Base-by-base conservation (phyloP, 2,797 vertebrate genomes). In the Poeciliopsis infans region DNA sequence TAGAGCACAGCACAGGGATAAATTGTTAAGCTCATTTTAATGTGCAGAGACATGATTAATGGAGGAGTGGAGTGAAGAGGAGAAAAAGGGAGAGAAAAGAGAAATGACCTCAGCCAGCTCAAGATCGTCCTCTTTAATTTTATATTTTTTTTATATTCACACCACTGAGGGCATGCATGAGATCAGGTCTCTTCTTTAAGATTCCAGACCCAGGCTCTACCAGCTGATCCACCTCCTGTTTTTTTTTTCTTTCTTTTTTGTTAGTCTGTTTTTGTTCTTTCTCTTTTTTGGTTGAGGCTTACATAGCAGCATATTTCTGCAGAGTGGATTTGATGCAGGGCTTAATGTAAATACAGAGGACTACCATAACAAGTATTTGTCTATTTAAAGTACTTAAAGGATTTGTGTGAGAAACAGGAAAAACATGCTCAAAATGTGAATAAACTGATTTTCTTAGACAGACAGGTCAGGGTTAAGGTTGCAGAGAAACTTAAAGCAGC, bases 31-130 rank as follows among this genome's bases (percentile, higher is more conserved):
- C 83, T 93, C 73, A 90, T 93, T 90, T 93, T 88, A 84, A 87
- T 88, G 83, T 85, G 86, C 86, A 75, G 78, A 79, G 85, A 84
- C 49, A 79, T 93, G 94, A 94, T 93, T 94, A 93, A 94, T 93
- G 83, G 78, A 66, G 45, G 66, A 57, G 36, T 77, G 77, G 57
- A 76, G 5, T 75, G 45, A 70, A 57, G 31, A 77, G 77, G 57
- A 76, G 5, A 77, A 41, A 68, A 68, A 41, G 20, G 64, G 13
- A 68, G 41, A 72, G 28, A 79, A 68, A 57, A 77, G 11, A 75
- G 28, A 36, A 84, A 0, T 80, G 81, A 87, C 87, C 85, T 88
- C 79, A 7, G 41, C 31, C 7, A 72, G 71, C 84, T 88, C 78
- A 75, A 85, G 85, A 79, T 61, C 43, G 68, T 79, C 79, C 87